phyloP scores from a whole-genome alignment of 1,140 invertebrate genomes.

The Goniozus legneri region DNA sequence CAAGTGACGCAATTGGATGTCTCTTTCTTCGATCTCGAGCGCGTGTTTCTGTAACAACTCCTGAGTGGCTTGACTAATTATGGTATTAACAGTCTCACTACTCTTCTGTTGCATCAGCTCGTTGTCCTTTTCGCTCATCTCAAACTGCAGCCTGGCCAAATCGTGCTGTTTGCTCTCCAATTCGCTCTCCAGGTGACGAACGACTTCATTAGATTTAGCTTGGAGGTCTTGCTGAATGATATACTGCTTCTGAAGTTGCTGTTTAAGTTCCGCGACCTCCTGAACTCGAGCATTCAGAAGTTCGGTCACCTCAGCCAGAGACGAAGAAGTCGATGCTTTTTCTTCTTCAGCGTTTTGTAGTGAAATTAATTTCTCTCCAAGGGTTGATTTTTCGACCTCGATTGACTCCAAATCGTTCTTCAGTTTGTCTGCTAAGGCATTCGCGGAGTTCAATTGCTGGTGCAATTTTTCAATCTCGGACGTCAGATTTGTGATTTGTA shows the following conservation, averaged over 20 bases:
- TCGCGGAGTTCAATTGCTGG: background rate
- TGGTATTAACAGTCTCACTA: slow-evolving; percentile 13
- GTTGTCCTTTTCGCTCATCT: slow-evolving; percentile 44
- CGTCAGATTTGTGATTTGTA: no score
- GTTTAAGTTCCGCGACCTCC: slow-evolving; percentile 42
- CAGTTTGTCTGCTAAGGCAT: slow-evolving; percentile 41
- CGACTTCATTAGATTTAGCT: slow-evolving; percentile 19
- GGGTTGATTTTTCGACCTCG: slow-evolving; percentile 42
- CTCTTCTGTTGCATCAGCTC: slow-evolving; percentile 18
- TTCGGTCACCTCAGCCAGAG: slow-evolving; percentile 35
- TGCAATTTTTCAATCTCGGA: slow-evolving; percentile 12
- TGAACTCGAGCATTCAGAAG: slow-evolving; percentile 39
- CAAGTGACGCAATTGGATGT: slow-evolving; percentile 13
- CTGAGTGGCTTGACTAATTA: slow-evolving; percentile 41
- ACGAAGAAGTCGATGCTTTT: slow-evolving; percentile 13
- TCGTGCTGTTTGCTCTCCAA: slow-evolving; percentile 52
- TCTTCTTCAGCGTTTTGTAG: slow-evolving; percentile 36
- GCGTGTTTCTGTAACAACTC: slow-evolving; percentile 38
- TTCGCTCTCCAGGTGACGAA: slow-evolving; percentile 44
- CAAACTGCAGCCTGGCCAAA: slow-evolving; percentile 38
- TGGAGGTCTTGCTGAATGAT: slow-evolving; percentile 29
- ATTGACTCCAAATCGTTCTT: slow-evolving; percentile 22
- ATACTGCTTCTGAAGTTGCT: slow-evolving; percentile 51
- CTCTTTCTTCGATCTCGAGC: slow-evolving; percentile 20
- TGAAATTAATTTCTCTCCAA: slow-evolving; percentile 39